Evolutionary conservation across 2,113 vertebrate genomes (phyloP).

Genomic region (Seriola quinqueradiata): DNA sequence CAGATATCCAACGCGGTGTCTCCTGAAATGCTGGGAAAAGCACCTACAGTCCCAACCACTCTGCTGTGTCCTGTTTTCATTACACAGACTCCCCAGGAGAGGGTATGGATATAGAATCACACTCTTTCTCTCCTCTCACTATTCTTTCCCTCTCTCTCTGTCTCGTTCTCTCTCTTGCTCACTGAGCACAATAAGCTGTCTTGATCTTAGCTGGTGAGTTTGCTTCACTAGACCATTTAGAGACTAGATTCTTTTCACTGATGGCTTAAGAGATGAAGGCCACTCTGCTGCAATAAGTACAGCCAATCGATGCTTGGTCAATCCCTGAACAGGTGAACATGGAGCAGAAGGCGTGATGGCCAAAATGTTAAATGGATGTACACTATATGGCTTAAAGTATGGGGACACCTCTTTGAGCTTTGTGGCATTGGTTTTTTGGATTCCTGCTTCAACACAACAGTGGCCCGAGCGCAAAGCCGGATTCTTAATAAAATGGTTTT

Average conservation of each 20-base stretch:
- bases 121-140: constrained; percentile 17
- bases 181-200: constrained; percentile 58
- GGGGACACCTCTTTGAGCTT: not conserved
- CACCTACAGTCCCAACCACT: constrained; percentile 43
- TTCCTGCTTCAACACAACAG: not conserved
- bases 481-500: not conserved
- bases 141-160: not conserved
- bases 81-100: constrained; percentile 61
- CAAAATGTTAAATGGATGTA: not conserved
- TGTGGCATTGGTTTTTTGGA: not conserved
- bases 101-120: constrained; percentile 40
- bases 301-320: constrained; percentile 27
- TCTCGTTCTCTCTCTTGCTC: constrained; percentile 32
- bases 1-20: constrained; percentile 39
- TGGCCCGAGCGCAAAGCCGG: not conserved
- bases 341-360: not conserved
- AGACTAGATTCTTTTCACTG: constrained; percentile 35
- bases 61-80: constrained; percentile 71
- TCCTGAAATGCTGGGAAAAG: constrained; percentile 50
- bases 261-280: constrained; percentile 33
- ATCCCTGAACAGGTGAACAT: not conserved
- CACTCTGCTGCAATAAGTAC: constrained; percentile 6
- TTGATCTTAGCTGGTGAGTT: constrained; percentile 54
- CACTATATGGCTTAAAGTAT: not conserved
- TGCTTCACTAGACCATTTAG: constrained; percentile 62